These are phyloP conservation scores for Labrus mixtus DNA, from an alignment of 2,113 vertebrate genomes.

Conservation along the genomic window DNA sequence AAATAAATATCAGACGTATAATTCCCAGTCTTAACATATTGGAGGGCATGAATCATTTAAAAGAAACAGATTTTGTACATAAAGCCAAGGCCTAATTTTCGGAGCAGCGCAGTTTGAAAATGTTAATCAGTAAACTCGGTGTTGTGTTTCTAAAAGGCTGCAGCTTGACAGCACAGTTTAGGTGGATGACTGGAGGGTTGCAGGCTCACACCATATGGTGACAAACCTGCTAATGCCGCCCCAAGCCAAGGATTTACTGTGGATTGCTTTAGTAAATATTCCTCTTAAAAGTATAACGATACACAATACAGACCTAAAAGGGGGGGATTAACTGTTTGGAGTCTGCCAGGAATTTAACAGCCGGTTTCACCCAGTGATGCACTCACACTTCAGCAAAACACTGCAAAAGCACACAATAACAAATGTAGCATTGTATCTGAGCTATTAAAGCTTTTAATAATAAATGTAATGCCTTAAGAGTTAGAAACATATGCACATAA, in stretches of 20 bases:
- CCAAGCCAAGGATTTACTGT: constrained; percentile 73
- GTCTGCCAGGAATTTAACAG: constrained; percentile 44
- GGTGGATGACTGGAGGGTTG: constrained; percentile 71
- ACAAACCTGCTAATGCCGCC: constrained; percentile 74
- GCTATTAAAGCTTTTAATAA: background rate
- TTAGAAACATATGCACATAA: constrained; percentile 27
- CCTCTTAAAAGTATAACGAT: constrained; percentile 69
- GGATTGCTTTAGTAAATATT: constrained; percentile 79
- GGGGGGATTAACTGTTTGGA: constrained; percentile 57
- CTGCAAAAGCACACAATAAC: background rate
- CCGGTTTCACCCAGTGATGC: constrained; percentile 12
- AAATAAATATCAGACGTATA: constrained; percentile 82
- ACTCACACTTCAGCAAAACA: background rate
- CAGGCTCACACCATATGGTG: constrained; percentile 75
- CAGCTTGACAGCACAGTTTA: constrained; percentile 73
- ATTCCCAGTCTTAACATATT: constrained; percentile 80
- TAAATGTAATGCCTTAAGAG: constrained; percentile 9
- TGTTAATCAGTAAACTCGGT: constrained; percentile 70
- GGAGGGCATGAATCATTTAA: constrained; percentile 80
- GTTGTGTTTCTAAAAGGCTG: constrained; percentile 57
- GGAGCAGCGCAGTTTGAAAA: constrained; percentile 61
- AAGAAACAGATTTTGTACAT: constrained; percentile 78
- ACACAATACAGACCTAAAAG: constrained; percentile 58
- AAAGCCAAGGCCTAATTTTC: constrained; percentile 78
- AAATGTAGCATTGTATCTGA: background rate